Conservation (phyloP, 1,140 invertebrate species). For the Lasioglossum albipes region DNA sequence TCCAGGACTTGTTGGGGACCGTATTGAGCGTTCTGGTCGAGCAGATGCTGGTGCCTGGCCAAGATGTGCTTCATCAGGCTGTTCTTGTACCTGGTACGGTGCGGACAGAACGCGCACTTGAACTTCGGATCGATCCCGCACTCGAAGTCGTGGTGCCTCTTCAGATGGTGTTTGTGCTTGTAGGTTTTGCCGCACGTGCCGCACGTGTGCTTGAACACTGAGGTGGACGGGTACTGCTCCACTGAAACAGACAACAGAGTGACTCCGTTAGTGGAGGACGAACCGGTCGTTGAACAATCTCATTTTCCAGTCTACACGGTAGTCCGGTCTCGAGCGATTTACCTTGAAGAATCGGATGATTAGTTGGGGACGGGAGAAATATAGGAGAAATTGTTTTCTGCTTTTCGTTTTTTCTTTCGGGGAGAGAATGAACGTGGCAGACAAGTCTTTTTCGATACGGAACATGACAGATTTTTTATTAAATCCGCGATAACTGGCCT, state of each 20-base stretch:
- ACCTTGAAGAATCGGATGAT: conserved; percentile 1
- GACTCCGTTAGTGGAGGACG: conserved; percentile 9
- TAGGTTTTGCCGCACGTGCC: conserved; percentile 80
- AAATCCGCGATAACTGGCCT: conserved; percentile 3
- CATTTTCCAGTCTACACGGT: background rate
- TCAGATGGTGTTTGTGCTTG: conserved; percentile 79
- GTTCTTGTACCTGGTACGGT: conserved; percentile 81
- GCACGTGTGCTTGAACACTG: conserved; percentile 70
- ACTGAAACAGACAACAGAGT: conserved; percentile 58
- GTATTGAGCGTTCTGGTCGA: conserved; percentile 62
- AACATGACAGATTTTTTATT: conserved; percentile 39
- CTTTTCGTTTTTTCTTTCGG: background rate
- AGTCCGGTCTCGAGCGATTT: too few species aligned
- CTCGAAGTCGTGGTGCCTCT: conserved; percentile 81
- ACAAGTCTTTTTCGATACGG: conserved; percentile 10
- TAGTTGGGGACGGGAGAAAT: background rate
- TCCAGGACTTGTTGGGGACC: conserved; percentile 49
- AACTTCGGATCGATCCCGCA: conserved; percentile 83
- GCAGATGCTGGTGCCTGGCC: conserved; percentile 68
- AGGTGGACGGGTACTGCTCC: conserved; percentile 28
- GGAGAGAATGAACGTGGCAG: background rate
- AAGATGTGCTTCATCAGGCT: conserved; percentile 76
- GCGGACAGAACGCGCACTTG: conserved; percentile 80
- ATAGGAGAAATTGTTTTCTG: background rate
- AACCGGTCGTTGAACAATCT: background rate